phyloP scores from a whole-genome alignment of 2,888 invertebrate genomes.

The Tuberolachnus salignus region DNA sequence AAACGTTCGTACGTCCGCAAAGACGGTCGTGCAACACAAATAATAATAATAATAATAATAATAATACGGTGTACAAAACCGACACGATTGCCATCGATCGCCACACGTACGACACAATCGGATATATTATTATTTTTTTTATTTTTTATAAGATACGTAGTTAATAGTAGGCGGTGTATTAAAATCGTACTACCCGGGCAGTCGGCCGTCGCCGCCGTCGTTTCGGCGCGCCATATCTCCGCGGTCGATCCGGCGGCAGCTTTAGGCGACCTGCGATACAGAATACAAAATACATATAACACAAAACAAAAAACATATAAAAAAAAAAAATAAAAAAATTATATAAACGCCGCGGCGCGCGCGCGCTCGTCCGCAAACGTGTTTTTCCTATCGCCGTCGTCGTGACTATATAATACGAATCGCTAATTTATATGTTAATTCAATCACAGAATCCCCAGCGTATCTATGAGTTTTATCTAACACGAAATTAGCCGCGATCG shows the following conservation, averaged over 20 bases:
- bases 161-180: neutral
- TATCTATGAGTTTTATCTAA: constrained; percentile 9
- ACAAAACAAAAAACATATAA: neutral
- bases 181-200: too few species aligned
- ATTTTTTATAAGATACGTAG: too few species aligned
- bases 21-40: too few species aligned
- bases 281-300: neutral
- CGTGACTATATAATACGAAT: constrained; percentile 5
- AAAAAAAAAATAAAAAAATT: neutral
- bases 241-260: constrained; percentile 21
- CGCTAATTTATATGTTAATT: constrained; percentile 42
- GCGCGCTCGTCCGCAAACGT: neutral
- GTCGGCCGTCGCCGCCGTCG: neutral
- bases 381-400: constrained; percentile 9
- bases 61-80: too few species aligned
- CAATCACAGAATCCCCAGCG: constrained; percentile 13
- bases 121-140: too few species aligned
- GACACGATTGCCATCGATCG: too few species aligned
- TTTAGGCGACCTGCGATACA: neutral
- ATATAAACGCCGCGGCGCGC: neutral
- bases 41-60: too few species aligned
- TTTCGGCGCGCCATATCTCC: neutral
- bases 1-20: too few species aligned
- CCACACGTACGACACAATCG: too few species aligned
- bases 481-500: constrained; percentile 20